Base-by-base conservation (phyloP, 2,113 vertebrate genomes). In the Neopipo cinnamomea region DNA sequence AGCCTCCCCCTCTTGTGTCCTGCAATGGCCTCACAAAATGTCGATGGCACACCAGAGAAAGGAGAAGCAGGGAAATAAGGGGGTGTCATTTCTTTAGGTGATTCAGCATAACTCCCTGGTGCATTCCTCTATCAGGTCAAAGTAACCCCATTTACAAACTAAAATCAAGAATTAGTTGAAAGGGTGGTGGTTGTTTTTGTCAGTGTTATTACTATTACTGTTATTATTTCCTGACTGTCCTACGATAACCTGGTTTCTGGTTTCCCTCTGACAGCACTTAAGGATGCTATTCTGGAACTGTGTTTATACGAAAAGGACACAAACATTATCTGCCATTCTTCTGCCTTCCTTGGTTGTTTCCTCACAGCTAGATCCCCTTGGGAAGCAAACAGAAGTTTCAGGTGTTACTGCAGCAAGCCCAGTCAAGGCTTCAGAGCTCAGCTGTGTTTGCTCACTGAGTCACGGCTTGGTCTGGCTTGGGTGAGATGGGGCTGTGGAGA, bases 391-490 rank as follows among this genome's bases (percentile, higher is more conserved):
- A 88, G 53, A 42, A 63, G 61, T 68, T 85, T 90, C 70, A 73
- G 62, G 47, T 79, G 33, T 85, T 68, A 35, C 44, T 65, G 50
- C 47, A 88, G 35, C 66, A 89, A 80, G 62, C 42, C 70, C 85
- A 81, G 58, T 31, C 9, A 0, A 74, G 55, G 46, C 90, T 88
- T 67, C 55, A 56, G 66, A 5, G 27, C 55, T 82, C 35, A 70
- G 9, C 50, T 80, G n/a, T 71, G 44, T 87, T 93, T 93, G 83
- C 66, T 70, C 25, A 35, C 67, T 95, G 95, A 97, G 56, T 96
- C 95, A 96, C 0, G 1, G 39, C 68, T 87, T n/a, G 42, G 72
- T 59, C 92, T 93, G 88, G 12, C 65, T 73, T 50, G 70, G 73
- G 65, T 79, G 50, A 5, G 0, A 20, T 63, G 37, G 28, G 39